phyloP scores from a whole-genome alignment of 2,888 invertebrate genomes.

The Sinopyrophorus schimmeli region DNA sequence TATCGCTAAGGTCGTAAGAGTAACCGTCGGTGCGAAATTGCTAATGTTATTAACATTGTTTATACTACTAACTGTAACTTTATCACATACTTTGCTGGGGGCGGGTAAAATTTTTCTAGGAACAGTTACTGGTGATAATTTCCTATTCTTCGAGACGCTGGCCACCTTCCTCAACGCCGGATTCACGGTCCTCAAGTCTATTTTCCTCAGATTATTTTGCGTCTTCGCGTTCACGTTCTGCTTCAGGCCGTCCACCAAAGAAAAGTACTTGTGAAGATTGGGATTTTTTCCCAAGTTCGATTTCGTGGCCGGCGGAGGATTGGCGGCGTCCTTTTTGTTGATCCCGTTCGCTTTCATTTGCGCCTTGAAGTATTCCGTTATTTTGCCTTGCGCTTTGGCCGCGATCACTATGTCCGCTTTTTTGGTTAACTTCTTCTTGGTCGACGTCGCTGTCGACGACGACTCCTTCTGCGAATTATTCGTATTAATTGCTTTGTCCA shows the following conservation, averaged over 20 bases:
- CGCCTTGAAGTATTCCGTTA: slow-evolving; percentile 83
- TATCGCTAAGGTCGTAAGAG: slow-evolving; percentile 50
- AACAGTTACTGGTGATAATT: slow-evolving; percentile 46
- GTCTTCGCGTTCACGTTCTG: slow-evolving; percentile 33
- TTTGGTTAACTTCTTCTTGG: slow-evolving; percentile 22
- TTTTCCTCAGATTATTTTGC: slow-evolving; percentile 43
- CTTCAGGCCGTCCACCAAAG: slow-evolving; percentile 46
- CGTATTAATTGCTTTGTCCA: slow-evolving; percentile 42
- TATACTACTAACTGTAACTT: slow-evolving; percentile 38
- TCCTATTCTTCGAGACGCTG: slow-evolving; percentile 43
- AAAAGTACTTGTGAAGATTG: slow-evolving; percentile 38
- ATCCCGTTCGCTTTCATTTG: slow-evolving; percentile 70
- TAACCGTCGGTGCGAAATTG: slow-evolving; percentile 50
- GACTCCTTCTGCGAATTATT: slow-evolving; percentile 35
- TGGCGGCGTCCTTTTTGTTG: slow-evolving; percentile 45
- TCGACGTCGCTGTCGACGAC: too few relatives aligned
- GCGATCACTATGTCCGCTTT: slow-evolving; percentile 32
- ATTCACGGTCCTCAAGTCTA: slow-evolving; percentile 48
- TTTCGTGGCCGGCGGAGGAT: slow-evolving; percentile 38
- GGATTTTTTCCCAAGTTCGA: slow-evolving; percentile 30
- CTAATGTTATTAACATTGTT: slow-evolving; percentile 41
- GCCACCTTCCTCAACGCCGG: slow-evolving; percentile 49
- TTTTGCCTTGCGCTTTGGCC: slow-evolving; percentile 70
- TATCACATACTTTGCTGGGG: slow-evolving; percentile 51
- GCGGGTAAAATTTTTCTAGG: slow-evolving; percentile 55